Evolutionary conservation across 2,113 vertebrate genomes (phyloP), one percentile per base, ranked within the genome.

Genomic region (Psilopsiagon aurifrons): DNA sequence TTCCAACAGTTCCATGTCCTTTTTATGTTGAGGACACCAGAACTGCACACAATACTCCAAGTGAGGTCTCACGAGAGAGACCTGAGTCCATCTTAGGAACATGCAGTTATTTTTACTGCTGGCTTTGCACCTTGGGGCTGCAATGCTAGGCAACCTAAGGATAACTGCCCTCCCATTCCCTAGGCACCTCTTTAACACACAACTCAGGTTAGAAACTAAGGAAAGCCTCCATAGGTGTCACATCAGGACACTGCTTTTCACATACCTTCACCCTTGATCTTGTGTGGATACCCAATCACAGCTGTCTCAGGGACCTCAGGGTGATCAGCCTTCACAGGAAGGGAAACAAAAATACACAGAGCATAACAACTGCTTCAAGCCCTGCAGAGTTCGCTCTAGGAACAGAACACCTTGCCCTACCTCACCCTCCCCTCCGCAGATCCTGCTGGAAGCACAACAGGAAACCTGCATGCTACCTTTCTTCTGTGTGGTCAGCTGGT

Each of bases 231-330:
- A 5, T 27, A 62, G n/a, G 25, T 44, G 11, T 44, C 31, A 57
- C 24, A 24, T 13, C 28, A 68, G 35, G 39, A 80, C 13, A 44
- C 52, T 59, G 57, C 62, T 93, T 88, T 86, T 81, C 78, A 46
- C 98, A 78, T 96, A 99, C 99, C 99, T 98, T 99, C 99, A 96
- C 99, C 99, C 98, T 99, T 99, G 93, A 99, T 98, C 73, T 98
- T 97, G 18, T 99, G 99, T 4, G 98, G 98, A 82, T 98, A 98
- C 44, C 99, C 98, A 74, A 99, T 97, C 86, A 99, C 99, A n/a
- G 99, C 99, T 1, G 98, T 97, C 95, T 99, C 99, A 2, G 99
- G 99, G 76, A 99, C 99, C 4, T 97, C 97, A 6, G 99, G 99
- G 84, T 99, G 99, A 90, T 98, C 98, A 49, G 99, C 98, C 99